These are phyloP conservation scores for Drosophila suzukii DNA, from an alignment of 1,140 invertebrate genomes.

Conservation along the genomic window DNA sequence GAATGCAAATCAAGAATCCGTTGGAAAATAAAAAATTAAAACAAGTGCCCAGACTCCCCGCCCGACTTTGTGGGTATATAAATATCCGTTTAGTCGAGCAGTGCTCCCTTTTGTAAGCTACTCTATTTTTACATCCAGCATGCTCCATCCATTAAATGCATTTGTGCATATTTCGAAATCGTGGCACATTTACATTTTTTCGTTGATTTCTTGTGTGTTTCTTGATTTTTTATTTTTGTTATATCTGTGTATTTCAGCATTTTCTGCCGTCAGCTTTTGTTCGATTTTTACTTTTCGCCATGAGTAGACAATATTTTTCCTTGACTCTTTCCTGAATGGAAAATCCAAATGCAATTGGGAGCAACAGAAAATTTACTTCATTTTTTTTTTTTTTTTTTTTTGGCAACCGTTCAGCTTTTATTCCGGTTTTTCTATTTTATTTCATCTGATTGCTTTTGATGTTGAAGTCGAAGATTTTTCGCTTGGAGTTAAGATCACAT, in stretches of 20 bases:
- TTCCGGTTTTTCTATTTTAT: conserved; percentile 25
- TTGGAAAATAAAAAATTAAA: conserved; percentile 68
- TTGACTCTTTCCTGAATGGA: conserved; percentile 42
- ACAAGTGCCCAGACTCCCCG: conserved; percentile 58
- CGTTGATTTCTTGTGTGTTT: conserved; percentile 48
- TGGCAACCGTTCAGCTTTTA: conserved; percentile 58
- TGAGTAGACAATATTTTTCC: conserved; percentile 71
- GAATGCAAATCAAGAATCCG: conserved; percentile 70
- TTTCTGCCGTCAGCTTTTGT: conserved; percentile 53
- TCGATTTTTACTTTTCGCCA: conserved; percentile 56
- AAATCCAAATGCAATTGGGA: conserved; percentile 41
- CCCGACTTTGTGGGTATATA: conserved; percentile 51
- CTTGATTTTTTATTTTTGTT: conserved; percentile 5
- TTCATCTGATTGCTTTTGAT: conserved; percentile 27
- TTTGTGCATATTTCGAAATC: conserved; percentile 80
- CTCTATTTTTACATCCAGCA: conserved; percentile 68
- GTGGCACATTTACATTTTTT: conserved; percentile 77
- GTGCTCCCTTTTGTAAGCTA: conserved; percentile 35
- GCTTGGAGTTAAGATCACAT: conserved; percentile 28
- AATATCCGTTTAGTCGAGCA: conserved; percentile 44
- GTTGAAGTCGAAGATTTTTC: conserved; percentile 26
- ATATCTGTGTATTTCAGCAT: conserved; percentile 34
- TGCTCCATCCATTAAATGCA: conserved; percentile 67
- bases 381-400: conserved; percentile 9
- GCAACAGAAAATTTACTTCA: conserved; percentile 22